Conservation (phyloP, 2,888 invertebrate species). For the Blastobasis adustella region DNA sequence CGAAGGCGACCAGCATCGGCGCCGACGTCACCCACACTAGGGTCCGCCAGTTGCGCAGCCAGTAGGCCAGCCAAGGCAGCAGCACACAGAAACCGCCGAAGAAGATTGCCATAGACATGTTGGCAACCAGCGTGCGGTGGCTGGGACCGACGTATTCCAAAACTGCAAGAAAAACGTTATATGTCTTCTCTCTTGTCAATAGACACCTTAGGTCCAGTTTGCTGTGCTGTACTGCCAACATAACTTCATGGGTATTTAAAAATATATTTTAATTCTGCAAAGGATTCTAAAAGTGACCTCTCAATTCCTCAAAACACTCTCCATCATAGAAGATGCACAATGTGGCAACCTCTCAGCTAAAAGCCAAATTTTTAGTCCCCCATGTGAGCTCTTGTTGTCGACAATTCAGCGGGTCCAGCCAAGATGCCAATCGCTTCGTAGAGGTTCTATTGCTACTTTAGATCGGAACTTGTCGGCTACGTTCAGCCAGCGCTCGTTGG, state of each 20-base stretch:
- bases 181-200: not conserved
- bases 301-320: not conserved
- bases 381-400: too few relatives aligned
- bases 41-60: conserved; percentile 56
- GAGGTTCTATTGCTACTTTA: too few relatives aligned
- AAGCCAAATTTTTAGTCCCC: too few relatives aligned
- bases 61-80: conserved; percentile 64
- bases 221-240: not conserved
- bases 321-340: not conserved
- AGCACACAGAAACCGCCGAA: conserved; percentile 58
- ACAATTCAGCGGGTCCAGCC: too few relatives aligned
- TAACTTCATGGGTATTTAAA: conserved; percentile 6
- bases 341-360: too few relatives aligned
- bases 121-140: conserved; percentile 65
- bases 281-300: not conserved
- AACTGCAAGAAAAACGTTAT: conserved; percentile 25
- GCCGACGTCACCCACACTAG: conserved; percentile 53
- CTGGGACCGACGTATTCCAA: conserved; percentile 65
- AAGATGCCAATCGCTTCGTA: too few relatives aligned
- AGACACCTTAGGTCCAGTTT: conserved; percentile 2
- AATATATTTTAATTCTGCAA: not conserved
- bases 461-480: not conserved
- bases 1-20: conserved; percentile 45
- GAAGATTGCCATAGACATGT: conserved; percentile 65
- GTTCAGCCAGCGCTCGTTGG: not conserved